Evolutionary conservation across 2,888 invertebrate species (phyloP).

Genomic region (Zelleria hepariella): DNA sequence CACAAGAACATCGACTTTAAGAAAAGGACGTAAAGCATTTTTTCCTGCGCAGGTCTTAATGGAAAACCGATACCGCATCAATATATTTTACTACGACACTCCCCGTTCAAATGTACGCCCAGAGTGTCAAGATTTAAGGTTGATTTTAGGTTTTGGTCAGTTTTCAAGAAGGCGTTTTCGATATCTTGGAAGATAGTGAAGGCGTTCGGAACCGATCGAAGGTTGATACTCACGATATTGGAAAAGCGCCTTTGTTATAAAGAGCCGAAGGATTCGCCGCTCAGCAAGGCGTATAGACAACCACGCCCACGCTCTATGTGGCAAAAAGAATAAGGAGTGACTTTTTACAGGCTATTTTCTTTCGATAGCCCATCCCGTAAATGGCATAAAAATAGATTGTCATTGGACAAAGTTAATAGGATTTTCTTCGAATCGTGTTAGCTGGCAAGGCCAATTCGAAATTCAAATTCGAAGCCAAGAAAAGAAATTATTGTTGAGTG

Average conservation of each 20-base stretch:
- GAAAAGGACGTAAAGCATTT: conserved; percentile 25
- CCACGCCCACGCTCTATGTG: conserved; percentile 65
- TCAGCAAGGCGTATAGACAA: conserved; percentile 48
- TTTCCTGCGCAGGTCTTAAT: conserved; percentile 39
- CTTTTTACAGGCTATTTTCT: conserved; percentile 39
- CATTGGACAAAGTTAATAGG: conserved; percentile 3
- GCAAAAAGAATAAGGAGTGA: conserved; percentile 47
- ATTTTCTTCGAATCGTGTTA: not conserved
- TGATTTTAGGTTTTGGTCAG: conserved; percentile 27
- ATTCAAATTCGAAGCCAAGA: conserved; percentile 6
- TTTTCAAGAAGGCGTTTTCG: conserved; percentile 67
- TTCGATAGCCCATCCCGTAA: conserved; percentile 33
- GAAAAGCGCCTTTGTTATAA: conserved; percentile 62
- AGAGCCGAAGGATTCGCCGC: conserved; percentile 41
- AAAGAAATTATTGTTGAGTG: not conserved
- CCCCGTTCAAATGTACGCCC: not conserved
- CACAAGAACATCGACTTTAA: conserved; percentile 38
- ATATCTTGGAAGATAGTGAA: conserved; percentile 70
- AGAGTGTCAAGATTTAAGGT: conserved; percentile 27
- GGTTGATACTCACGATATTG: conserved; percentile 56
- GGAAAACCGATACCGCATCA: conserved; percentile 72
- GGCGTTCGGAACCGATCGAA: conserved; percentile 68
- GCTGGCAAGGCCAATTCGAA: not conserved
- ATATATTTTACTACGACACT: conserved; percentile 51
- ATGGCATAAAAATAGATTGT: conserved; percentile 14